Evolutionary conservation across 2,888 invertebrate genomes (phyloP).

Genomic region (Drosophila subquinaria): DNA sequence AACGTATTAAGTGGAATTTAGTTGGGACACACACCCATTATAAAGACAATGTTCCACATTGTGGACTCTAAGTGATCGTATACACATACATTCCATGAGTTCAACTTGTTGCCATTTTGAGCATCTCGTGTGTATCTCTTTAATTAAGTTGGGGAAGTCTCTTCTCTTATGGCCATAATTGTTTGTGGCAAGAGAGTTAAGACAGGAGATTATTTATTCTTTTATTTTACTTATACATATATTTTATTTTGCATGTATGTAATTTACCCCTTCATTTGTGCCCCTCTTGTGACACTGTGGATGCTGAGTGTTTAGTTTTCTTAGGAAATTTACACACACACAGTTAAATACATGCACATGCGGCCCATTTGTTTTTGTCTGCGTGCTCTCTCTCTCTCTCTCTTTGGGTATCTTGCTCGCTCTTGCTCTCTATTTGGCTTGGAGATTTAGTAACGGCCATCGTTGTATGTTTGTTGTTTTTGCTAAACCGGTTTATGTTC

Average conservation of each 20-base stretch:
- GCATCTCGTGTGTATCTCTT: constrained; percentile 30
- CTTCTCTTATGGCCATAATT: constrained; percentile 25
- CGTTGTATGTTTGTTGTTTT: constrained; percentile 29
- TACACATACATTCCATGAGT: background rate
- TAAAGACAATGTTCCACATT: background rate
- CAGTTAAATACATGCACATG: constrained; percentile 11
- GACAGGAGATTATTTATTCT: too few relatives aligned
- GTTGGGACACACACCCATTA: constrained; percentile 4
- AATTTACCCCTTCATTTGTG: background rate
- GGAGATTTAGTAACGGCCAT: constrained; percentile 60
- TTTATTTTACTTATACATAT: background rate
- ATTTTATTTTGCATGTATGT: background rate
- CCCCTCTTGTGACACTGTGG: constrained; percentile 24
- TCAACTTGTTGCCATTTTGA: constrained; percentile 3
- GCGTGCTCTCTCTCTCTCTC: constrained; percentile 9
- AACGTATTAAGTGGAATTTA: background rate
- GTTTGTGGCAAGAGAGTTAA: background rate
- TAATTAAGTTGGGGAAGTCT: constrained; percentile 7
- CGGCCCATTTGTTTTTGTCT: constrained; percentile 18
- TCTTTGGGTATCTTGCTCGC: constrained; percentile 15
- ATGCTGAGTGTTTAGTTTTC: constrained; percentile 59
- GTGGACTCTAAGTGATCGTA: constrained; percentile 37
- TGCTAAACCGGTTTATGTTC: constrained; percentile 67
- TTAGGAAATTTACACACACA: constrained; percentile 54
- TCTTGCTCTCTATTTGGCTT: constrained; percentile 40